Evolutionary conservation across 1,140 invertebrate species (phyloP), one percentile per base, ranked within the genome.

Genomic region (Drosophila serrata): DNA sequence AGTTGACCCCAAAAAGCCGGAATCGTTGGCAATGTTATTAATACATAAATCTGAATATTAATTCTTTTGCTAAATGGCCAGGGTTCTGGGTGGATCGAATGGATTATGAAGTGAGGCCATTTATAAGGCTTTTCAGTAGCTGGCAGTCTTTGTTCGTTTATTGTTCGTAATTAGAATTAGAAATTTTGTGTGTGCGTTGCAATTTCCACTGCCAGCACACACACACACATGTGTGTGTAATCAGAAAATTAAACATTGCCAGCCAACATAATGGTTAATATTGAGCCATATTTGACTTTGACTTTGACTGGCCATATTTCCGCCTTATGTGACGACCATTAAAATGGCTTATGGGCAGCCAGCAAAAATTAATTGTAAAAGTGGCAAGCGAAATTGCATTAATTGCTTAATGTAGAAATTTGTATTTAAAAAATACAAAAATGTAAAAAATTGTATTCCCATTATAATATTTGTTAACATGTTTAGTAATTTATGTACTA

Each of bases 1-100:
- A 85, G 85, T 86, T 86, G 82, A 82, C 82, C 82, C 78, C 80
- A 43, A 43, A 43, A 31, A 24, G 43, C 33, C 24, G 19, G 39
- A 67, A 51, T 40, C 37, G 37, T 59, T 49, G 62, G 53, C 55
- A 79, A 87, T 86, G 79, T 79, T 86, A 86, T 86, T 86, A 87
- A 87, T 87, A 87, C 82, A 86, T 86, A 87, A 86, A 86, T 86
- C 82, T 82, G 82, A 87, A 86, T 86, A 86, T 86, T 86, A 86
- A 86, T 86, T 87, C 67, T 59, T 72, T 48, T 72, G 22, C 42
- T 13, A 37, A 59, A 72, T 72, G 56, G 64, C 46, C 60, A 22
- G 29, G 27, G 19, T n/a, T n/a, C 35, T 13, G 42, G 31, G 40
- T 46, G 37, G 61, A 11, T 37, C 65, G 65, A 64, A 75, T 75